Percentiles rank a stretch among this genome's conserved stretches.
phyloP scores from a whole-genome alignment of 2,797 vertebrate species.

The Sternotherus odoratus region DNA sequence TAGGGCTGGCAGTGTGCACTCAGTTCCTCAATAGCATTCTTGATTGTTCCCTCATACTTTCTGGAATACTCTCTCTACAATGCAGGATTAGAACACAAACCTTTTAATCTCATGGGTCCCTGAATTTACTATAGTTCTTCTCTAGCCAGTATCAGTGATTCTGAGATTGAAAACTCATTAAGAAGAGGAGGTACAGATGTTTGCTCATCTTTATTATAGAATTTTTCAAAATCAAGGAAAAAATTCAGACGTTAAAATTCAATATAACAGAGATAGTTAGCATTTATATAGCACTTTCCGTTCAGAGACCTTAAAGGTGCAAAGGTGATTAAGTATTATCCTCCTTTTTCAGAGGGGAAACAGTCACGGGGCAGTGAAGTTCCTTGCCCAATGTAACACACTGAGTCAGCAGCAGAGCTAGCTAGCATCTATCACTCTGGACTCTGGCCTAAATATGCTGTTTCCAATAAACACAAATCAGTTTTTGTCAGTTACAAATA shows the following conservation, averaged over 20 bases:
- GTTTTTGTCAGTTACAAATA: conserved; percentile 13
- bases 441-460: background rate
- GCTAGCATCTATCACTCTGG: background rate
- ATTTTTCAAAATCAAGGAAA: background rate
- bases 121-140: background rate
- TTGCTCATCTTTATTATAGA: background rate
- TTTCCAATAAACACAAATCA: background rate
- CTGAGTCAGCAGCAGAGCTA: background rate
- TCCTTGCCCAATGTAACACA: background rate
- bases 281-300: background rate
- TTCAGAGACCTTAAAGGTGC: background rate
- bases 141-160: background rate
- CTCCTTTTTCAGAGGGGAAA: background rate
- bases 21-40: background rate
- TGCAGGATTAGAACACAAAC: background rate
- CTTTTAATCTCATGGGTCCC: background rate
- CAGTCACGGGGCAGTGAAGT: background rate
- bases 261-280: background rate
- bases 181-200: background rate
- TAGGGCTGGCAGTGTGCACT: background rate
- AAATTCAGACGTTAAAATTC: background rate
- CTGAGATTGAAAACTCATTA: background rate
- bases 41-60: background rate
- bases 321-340: background rate
- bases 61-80: background rate